Conservation (phyloP, 92 coral and sea anemone genomes). For the Galaxea fascicularis region DNA sequence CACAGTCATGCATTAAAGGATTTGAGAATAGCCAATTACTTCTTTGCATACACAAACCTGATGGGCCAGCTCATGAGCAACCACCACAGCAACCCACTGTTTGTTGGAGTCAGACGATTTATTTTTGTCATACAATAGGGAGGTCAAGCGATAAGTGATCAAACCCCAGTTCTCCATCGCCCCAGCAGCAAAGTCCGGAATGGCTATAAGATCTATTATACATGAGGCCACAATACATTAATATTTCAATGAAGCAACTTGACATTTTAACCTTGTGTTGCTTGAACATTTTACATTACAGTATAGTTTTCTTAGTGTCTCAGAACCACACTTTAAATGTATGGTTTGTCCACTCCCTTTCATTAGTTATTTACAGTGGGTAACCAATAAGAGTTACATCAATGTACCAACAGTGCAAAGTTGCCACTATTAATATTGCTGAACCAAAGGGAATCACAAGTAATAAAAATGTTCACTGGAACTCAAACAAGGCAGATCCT, state of each 20-base stretch:
- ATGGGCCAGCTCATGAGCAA: conserved; percentile 97
- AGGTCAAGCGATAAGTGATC: conserved; percentile 96
- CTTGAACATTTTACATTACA: too few relatives aligned
- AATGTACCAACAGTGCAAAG: too few relatives aligned
- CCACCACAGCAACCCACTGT: conserved; percentile 95
- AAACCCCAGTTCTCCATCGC: conserved; percentile 99
- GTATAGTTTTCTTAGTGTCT: too few relatives aligned
- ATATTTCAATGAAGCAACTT: background rate
- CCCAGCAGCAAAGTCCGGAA: conserved; percentile 99
- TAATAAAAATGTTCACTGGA: too few relatives aligned
- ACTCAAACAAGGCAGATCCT: too few relatives aligned
- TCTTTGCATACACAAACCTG: conserved; percentile 78
- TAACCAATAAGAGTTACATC: too few relatives aligned
- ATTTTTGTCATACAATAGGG: conserved; percentile 78
- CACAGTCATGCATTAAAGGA: background rate
- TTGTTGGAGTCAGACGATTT: conserved; percentile 83
- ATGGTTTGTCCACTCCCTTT: too few relatives aligned
- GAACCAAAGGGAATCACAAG: too few relatives aligned
- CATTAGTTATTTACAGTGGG: too few relatives aligned
- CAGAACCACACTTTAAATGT: too few relatives aligned
- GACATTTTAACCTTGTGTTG: too few relatives aligned
- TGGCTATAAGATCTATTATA: conserved; percentile 90
- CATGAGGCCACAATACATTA: conserved; percentile 9
- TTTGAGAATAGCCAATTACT: background rate
- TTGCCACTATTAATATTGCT: too few relatives aligned